Percentiles rank a stretch among this genome's conserved stretches.
phyloP scores from a whole-genome alignment of 2,113 vertebrate genomes.

The Emydura subglobosa region DNA sequence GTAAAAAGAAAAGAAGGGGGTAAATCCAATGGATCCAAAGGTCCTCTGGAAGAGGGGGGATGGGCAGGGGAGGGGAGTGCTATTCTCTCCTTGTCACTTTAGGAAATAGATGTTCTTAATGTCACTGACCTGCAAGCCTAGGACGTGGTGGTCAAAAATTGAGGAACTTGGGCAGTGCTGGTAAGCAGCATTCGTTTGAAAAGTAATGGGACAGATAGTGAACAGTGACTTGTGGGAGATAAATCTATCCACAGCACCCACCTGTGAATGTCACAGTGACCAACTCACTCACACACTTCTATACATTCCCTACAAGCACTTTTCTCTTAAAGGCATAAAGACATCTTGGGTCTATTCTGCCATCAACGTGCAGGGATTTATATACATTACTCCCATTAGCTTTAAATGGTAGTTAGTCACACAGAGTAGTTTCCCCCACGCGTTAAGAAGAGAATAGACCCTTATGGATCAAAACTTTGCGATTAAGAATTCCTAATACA shows the following conservation, averaged over 20 bases:
- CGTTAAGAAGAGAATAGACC: conserved; percentile 48
- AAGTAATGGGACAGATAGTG: conserved; percentile 34
- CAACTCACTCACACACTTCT: conserved; percentile 6
- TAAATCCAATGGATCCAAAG: not conserved
- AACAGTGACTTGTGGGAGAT: conserved; percentile 62
- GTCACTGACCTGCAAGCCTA: conserved; percentile 43
- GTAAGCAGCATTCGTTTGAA: not conserved
- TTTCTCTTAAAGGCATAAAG: conserved; percentile 56
- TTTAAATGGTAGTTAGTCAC: conserved; percentile 65
- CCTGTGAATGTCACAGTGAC: not conserved
- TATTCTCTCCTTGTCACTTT: not conserved
- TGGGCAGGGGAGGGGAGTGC: not conserved
- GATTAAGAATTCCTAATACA: conserved; percentile 71
- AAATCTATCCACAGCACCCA: conserved; percentile 48
- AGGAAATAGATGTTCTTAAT: conserved; percentile 69
- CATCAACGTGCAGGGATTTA: conserved; percentile 32
- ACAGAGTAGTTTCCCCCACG: conserved; percentile 46
- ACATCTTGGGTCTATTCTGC: conserved; percentile 57
- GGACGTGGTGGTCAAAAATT: conserved; percentile 63
- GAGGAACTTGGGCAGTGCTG: conserved; percentile 32
- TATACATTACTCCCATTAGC: conserved; percentile 50
- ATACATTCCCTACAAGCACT: conserved; percentile 52
- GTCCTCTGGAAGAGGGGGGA: conserved; percentile 10
- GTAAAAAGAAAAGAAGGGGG: conserved; percentile 46
- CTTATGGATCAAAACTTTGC: conserved; percentile 72